phyloP scores from a whole-genome alignment of 2,888 invertebrate species.

The Pharmacophagus antenor region DNA sequence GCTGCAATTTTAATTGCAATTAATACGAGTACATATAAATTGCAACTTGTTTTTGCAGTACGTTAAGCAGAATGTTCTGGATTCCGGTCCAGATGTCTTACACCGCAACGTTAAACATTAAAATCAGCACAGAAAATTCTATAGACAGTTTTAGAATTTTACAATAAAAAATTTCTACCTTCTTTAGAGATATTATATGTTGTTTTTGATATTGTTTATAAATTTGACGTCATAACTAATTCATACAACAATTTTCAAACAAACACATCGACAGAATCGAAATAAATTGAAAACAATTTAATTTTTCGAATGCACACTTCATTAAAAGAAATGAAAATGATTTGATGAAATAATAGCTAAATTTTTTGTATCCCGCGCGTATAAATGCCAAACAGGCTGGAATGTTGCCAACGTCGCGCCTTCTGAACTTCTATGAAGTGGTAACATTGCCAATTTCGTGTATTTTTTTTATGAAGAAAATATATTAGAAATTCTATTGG shows the following conservation, averaged over 20 bases:
- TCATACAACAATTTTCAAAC: too few species aligned
- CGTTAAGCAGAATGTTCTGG: conserved; percentile 20
- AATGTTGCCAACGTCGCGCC: conserved; percentile 54
- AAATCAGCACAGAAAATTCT: background rate
- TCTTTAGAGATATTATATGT: too few species aligned
- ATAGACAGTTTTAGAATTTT: background rate
- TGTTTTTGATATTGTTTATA: too few species aligned
- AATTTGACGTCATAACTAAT: too few species aligned
- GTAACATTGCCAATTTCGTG: conserved; percentile 34
- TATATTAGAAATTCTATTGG: background rate
- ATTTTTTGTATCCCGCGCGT: conserved; percentile 60
- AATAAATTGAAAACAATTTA: too few species aligned
- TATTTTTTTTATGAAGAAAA: conserved; percentile 23
- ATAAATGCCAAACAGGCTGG: conserved; percentile 58
- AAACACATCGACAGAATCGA: too few species aligned
- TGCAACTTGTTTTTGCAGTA: conserved; percentile 27
- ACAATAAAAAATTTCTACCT: too few species aligned
- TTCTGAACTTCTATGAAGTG: conserved; percentile 41
- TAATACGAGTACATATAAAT: conserved; percentile 20
- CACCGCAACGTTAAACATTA: background rate
- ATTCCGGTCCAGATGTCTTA: conserved; percentile 16
- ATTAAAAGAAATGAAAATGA: too few species aligned
- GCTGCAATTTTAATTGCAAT: conserved; percentile 28
- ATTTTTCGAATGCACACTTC: too few species aligned
- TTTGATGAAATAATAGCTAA: conserved; percentile 48